phyloP scores from a whole-genome alignment of 2,113 vertebrate species.

The Hemiscyllium ocellatum region DNA sequence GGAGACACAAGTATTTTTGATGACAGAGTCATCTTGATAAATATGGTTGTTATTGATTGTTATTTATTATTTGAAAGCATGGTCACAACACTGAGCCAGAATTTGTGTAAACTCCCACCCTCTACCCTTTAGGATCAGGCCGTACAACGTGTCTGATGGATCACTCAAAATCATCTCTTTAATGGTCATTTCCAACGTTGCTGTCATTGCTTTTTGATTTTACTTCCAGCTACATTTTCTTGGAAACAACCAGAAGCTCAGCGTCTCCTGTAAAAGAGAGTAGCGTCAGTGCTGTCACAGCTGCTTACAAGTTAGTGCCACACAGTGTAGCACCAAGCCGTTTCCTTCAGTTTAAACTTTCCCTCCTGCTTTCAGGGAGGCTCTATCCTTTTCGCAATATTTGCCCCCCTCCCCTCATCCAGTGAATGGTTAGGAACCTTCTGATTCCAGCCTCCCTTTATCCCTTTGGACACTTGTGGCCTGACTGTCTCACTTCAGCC shows the following conservation, averaged over 20 bases:
- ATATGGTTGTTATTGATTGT: too few species aligned
- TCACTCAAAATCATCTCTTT: background rate
- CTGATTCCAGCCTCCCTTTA: background rate
- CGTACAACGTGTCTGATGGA: background rate
- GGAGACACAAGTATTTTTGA: background rate
- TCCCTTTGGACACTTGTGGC: background rate
- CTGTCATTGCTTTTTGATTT: background rate
- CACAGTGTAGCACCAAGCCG: background rate
- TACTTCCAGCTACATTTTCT: background rate
- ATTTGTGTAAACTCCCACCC: background rate
- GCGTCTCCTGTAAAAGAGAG: slow-evolving; percentile 10
- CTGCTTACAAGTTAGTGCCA: background rate
- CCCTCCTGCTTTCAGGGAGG: too few species aligned
- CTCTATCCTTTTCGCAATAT: background rate
- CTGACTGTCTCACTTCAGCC: background rate
- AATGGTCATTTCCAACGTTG: background rate
- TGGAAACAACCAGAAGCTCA: background rate
- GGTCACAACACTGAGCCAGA: background rate
- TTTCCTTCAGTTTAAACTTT: background rate
- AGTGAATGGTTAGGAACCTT: background rate
- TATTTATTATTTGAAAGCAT: too few species aligned
- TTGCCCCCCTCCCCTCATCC: background rate
- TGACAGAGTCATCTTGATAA: background rate
- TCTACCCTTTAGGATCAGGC: background rate
- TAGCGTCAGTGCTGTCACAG: background rate